Evolutionary conservation across 2,797 vertebrate genomes (phyloP), one percentile per base, ranked within the genome.

Genomic region (Myiotriccus ornatus): DNA sequence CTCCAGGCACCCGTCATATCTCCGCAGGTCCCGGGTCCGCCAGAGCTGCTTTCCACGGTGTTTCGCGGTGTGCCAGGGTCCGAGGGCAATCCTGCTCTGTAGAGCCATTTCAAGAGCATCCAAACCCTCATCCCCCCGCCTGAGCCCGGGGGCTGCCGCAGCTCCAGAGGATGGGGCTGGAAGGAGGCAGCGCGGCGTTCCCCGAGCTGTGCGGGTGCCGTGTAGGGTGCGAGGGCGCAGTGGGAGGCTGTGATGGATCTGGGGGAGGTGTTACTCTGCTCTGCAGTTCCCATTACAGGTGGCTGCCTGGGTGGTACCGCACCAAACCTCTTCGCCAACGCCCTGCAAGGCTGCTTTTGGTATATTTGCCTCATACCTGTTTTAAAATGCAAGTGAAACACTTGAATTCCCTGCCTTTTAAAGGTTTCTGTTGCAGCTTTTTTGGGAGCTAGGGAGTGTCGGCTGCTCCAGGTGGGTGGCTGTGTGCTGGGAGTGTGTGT

Each of bases 331-430:
- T 1, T 35, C 60, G 3, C 43, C 30, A 22, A 0, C 3, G 1
- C 34, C 39, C 37, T 15, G 1, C 6, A 2, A 21, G 55, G 37
- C 53, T 68, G 49, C 46, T 46, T 20, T 49, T n/a, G 4, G 27
- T 18, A 0, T 15, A 3, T 9, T 0, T 12, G 7, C n/a, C 32
- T 80, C 1, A 0, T 57, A 53, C 7, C 16, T 41, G 0, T 50
- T 73, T 57, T 12, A 35, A 69, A 73, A 30, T 7, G 3, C 22
- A 44, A 52, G 43, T 1, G 46, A 30, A 69, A n/a, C 7, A 19
- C 10, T 30, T 8, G 11, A 43, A 4, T 63, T 46, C 24, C 3
- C 11, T 50, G 64, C 35, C 14, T 88, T 87, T 39, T 20, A 30
- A 12, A 77, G 64, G 43, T 6, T 6, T 35, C 19, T 46, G 49